phyloP scores from a whole-genome alignment of 2,888 invertebrate species.

The Andrena flavipes region DNA sequence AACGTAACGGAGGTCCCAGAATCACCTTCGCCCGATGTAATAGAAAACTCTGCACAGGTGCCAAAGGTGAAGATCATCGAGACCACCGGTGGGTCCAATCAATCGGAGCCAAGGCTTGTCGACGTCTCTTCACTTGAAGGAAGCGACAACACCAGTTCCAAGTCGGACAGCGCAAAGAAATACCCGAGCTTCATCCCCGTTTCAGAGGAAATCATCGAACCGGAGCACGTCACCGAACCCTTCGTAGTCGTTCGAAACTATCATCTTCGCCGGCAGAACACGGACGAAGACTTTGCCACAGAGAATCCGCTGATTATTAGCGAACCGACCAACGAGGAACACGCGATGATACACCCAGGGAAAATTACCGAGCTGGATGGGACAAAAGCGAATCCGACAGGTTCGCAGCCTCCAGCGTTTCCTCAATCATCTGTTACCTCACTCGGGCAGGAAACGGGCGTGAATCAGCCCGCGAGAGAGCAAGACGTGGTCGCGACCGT shows the following conservation, averaged over 20 bases:
- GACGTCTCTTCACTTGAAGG: neutral
- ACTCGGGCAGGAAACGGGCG: conserved; percentile 29
- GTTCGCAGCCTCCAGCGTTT: conserved; percentile 15
- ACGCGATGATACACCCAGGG: neutral
- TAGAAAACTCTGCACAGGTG: conserved; percentile 54
- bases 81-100: conserved; percentile 45
- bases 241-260: conserved; percentile 58
- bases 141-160: neutral
- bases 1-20: conserved; percentile 8
- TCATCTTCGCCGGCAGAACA: conserved; percentile 33
- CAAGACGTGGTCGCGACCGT: conserved; percentile 13
- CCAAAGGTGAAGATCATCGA: conserved; percentile 67
- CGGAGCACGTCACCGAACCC: conserved; percentile 65
- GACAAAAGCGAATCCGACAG: conserved; percentile 26
- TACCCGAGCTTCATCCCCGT: conserved; percentile 80
- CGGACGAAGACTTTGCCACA: neutral
- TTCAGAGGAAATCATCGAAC: conserved; percentile 77
- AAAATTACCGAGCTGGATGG: conserved; percentile 3
- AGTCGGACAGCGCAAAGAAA: conserved; percentile 35
- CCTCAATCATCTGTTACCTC: conserved; percentile 33
- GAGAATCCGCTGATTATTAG: conserved; percentile 4
- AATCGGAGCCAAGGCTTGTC: conserved; percentile 8
- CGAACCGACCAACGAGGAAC: conserved; percentile 33
- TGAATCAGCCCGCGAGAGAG: conserved; percentile 38
- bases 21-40: conserved; percentile 20